Evolutionary conservation across 1,140 invertebrate species (phyloP).

Genomic region (Drosophila nebulosa): DNA sequence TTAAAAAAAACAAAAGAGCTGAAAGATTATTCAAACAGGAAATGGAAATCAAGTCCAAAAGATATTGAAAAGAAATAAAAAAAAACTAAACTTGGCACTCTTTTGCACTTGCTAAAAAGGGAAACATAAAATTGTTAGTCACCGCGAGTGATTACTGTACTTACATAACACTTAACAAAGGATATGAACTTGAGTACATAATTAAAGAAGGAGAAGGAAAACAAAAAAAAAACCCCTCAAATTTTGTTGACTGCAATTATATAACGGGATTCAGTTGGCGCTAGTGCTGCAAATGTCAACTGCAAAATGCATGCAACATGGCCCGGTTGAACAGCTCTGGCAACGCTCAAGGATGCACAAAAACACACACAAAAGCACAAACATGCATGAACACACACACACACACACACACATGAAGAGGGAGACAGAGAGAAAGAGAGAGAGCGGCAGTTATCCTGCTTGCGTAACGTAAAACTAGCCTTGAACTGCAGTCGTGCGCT

Average conservation of each 20-base stretch:
- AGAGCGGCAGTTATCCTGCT: conserved; percentile 26
- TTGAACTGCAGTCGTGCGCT: conserved; percentile 76
- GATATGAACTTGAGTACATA: conserved; percentile 6
- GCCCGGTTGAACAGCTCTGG: conserved; percentile 27
- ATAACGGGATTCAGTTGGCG: conserved; percentile 17
- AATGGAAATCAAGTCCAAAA: too few relatives aligned
- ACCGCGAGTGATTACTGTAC: not conserved
- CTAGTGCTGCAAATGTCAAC: conserved; percentile 56
- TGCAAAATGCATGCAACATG: conserved; percentile 54
- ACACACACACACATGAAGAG: not conserved
- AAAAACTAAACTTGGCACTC: too few relatives aligned
- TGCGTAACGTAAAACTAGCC: conserved; percentile 78
- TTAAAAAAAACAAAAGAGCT: too few relatives aligned
- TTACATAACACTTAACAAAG: not conserved
- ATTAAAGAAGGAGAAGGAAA: not conserved
- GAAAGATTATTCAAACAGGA: too few relatives aligned
- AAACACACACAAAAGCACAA: conserved; percentile 14
- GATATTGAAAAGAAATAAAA: too few relatives aligned
- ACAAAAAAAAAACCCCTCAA: not conserved
- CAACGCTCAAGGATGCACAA: conserved; percentile 60
- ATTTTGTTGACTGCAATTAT: conserved; percentile 1
- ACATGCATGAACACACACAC: not conserved
- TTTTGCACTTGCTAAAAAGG: too few relatives aligned
- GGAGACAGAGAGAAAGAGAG: conserved; percentile 31
- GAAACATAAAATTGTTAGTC: too few relatives aligned